phyloP scores from a whole-genome alignment of 23 tunicate species.

The Halocynthia roretzi region DNA sequence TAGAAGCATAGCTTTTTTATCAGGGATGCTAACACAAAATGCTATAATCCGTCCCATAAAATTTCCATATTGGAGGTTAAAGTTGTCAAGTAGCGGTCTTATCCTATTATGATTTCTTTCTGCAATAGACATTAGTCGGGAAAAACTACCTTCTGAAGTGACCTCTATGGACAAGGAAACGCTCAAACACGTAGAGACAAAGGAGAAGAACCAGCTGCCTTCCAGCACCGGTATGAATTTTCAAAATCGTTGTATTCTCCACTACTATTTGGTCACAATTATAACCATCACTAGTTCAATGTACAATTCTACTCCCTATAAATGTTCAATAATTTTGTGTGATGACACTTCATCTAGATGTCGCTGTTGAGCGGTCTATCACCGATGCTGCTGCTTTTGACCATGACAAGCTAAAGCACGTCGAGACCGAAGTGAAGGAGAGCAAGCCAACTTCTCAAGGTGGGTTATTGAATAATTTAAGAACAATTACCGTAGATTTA shows the following conservation, averaged over 20 bases:
- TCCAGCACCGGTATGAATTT: constrained; percentile 11
- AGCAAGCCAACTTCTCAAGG: constrained; percentile 54
- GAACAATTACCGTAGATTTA: neutral
- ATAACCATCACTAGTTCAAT: too few relatives aligned
- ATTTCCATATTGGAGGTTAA: too few relatives aligned
- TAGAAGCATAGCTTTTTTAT: too few relatives aligned
- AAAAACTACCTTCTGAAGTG: constrained; percentile 38
- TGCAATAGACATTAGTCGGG: constrained; percentile 45
- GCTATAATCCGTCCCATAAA: too few relatives aligned
- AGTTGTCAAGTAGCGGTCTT: too few relatives aligned
- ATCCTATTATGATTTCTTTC: too few relatives aligned
- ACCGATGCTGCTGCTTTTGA: constrained; percentile 43
- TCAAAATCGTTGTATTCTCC: too few relatives aligned
- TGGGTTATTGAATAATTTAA: neutral
- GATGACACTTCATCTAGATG: constrained; percentile 13
- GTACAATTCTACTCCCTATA: too few relatives aligned
- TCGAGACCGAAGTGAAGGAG: constrained; percentile 51
- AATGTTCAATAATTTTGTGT: too few relatives aligned
- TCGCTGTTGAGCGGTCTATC: constrained; percentile 48
- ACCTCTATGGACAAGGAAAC: constrained; percentile 40
- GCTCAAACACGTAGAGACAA: constrained; percentile 58
- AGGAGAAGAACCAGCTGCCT: constrained; percentile 37
- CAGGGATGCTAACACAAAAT: too few relatives aligned
- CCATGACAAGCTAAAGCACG: constrained; percentile 55
- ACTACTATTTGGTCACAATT: too few relatives aligned